These are phyloP conservation scores for Sturnira hondurensis DNA, from an alignment of 2,113 vertebrate genomes.

Conservation along the genomic window DNA sequence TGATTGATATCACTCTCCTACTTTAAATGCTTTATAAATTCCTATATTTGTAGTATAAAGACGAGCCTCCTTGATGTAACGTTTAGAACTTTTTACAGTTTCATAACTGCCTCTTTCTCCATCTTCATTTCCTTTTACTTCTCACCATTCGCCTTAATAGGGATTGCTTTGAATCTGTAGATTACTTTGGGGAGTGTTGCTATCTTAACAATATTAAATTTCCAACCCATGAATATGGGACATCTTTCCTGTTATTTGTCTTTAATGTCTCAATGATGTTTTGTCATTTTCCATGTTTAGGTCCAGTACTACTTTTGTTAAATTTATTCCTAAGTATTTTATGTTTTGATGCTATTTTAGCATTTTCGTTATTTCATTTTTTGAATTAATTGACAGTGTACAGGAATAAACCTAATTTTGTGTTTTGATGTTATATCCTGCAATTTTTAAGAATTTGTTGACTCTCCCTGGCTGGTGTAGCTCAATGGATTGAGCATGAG, in stretches of 20 bases:
- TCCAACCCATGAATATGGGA: not conserved
- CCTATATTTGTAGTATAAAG: not conserved
- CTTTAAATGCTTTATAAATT: not conserved
- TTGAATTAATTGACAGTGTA: not conserved
- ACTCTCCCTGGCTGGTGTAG: not conserved
- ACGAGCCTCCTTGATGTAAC: not conserved
- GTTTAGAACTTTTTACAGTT: not conserved
- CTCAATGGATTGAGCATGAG: no score
- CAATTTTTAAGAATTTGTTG: not conserved
- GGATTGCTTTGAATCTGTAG: not conserved
- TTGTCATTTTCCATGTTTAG: not conserved
- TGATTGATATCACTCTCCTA: not conserved
- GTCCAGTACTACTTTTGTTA: not conserved
- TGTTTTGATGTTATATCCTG: not conserved
- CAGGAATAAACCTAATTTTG: not conserved
- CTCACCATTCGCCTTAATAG: not conserved
- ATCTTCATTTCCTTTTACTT: not conserved
- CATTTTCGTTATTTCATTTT: conserved; percentile 1
- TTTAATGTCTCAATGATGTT: not conserved
- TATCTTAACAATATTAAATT: not conserved
- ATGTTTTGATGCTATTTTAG: not conserved
- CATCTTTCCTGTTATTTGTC: not conserved
- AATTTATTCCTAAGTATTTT: not conserved
- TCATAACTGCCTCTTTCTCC: not conserved
- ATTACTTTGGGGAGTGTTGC: not conserved